Base-by-base conservation (phyloP, 1,140 invertebrate species). In the Pteromalus puparum region DNA sequence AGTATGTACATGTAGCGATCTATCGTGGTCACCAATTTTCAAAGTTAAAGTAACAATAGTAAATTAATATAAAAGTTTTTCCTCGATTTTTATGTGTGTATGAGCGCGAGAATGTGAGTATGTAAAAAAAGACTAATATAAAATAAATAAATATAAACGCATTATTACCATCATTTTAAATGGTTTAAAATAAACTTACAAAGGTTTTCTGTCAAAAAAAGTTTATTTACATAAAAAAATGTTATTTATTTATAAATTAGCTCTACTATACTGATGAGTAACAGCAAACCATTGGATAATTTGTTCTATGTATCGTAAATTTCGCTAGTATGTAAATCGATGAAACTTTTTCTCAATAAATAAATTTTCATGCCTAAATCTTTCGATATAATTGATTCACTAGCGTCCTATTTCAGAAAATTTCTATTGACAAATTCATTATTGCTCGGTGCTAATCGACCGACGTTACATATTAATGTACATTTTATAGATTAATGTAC, bases 341-440 rank as follows among this genome's bases (percentile, higher is more conserved):
- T 61, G 7, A 34, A 75, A 80, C 2, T 30, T 84, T 84, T 67
- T 84, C 30, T 81, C 53, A 84, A 84, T 80, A 84, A 84, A 81
- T 61, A 53, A 10, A 84, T 67, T 75, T 79, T 84, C 48, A 67
- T 67, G 30, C 68, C 34, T 84, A 79, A 79, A 78, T 0, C 12
- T 28, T 4, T 70, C 18, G 6, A 3, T 24, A 26, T 61, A 61
- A 15, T 77, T 48, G 34, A 74, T 74, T 30, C 13, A 72, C 18
- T 75, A n/a, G 74, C 42, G 26, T 12, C 61, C 15, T 42, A 28
- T 24, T 28, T 42, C 34, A 42, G 65, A 5, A 78, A n/a, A 26
- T 68, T 80, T 72, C 18, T 7, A 28, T 70, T 42, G 4, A 70
- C 4, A 70, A 80, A 68, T 24, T 26, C 70, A 70, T 46, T 70